Base-by-base conservation (phyloP, 2,888 invertebrate species). In the Epinotia demarniana region DNA sequence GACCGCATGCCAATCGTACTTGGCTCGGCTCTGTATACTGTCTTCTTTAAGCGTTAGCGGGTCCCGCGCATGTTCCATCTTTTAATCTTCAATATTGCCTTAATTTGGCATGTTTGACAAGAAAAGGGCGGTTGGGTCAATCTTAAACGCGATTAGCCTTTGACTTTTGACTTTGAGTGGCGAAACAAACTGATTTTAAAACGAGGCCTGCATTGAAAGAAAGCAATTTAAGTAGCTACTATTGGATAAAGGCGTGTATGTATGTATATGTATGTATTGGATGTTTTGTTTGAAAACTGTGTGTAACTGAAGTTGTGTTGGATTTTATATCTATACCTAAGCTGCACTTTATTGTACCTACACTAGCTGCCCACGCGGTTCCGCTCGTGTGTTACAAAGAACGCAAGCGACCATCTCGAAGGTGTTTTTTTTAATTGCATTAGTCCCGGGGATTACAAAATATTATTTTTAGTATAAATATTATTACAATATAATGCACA, bases 91-190 rank as follows among this genome's bases (percentile, higher is more conserved):
- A 86, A 88, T 86, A 88, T 87, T 87, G 81, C 85, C 84, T 87
- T 89, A 86, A 88, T 88, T 87, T 85, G 84, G 84, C 84, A 81
- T 83, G 85, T 85, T 83, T 79, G 79, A 83, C 80, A 80, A 78
- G 80, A 80, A 85, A 84, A 85, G 87, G 87, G 84, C 85, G 83
- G 79, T 63, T 73, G 80, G 86, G 85, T 86, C 86, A 83, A 62
- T 62, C 76, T 78, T 63, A 66, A 68, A 72, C 53, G 72, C 82
- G 79, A 81, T 81, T 83, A 83, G 80, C 85, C 82, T 85, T 83
- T 85, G 83, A 82, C 82, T 80, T n/a, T n/a, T n/a, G n/a, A n/a
- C 72, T 62, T 77, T 77, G 76, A 77, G 79, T 77, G 78, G 79
- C 79, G 79, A 79, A 80, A 81, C 77, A 76, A 63, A 53, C 57